Base-by-base conservation (phyloP, 2,797 vertebrate species). In the Nannoperca australis region DNA sequence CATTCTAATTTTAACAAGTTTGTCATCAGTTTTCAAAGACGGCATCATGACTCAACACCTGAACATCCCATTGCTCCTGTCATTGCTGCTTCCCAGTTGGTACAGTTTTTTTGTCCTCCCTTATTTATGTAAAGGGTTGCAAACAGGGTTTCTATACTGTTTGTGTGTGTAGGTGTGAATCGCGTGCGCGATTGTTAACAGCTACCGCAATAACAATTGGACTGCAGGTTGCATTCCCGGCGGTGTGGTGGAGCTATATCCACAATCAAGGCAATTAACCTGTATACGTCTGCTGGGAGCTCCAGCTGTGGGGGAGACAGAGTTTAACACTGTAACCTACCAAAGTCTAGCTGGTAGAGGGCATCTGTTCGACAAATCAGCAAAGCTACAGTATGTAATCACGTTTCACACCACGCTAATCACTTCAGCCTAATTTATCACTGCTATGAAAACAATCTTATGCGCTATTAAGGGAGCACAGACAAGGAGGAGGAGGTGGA, bases 211-310 rank as follows among this genome's bases (percentile, higher is more conserved):
- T 81, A 89, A 91, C 83, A 89, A 91, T 86, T 76, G 75, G 76
- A 86, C 84, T 81, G 79, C 81, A 70, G 76, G 84, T 81, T 84
- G 78, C 62, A 24, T 81, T 91, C 87, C 91, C 87, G 30, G 74
- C n/a, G 82, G 87, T 82, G 76, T n/a, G 70, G 22, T 55, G 87
- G 54, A 73, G 92, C 87, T 77, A 73, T 91, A 91, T 94, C 91
- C 89, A 90, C 85, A 91, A 94, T 94, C 90, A 91, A 93, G 87
- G 90, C 93, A 95, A 94, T 95, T 95, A 95, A 95, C 94, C 94
- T 94, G 92, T 60, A 64, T 69, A 59, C 54, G 84, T 93, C 92
- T 86, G 71, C 88, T 83, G 93, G 92, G 93, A 92, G 80, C 82
- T 84, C 80, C 90, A 86, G 94, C 94, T 94, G 92, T 76, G 91